Evolutionary conservation across 2,888 invertebrate species (phyloP), one percentile per base, ranked within the genome.

Genomic region (Apoda limacodes): DNA sequence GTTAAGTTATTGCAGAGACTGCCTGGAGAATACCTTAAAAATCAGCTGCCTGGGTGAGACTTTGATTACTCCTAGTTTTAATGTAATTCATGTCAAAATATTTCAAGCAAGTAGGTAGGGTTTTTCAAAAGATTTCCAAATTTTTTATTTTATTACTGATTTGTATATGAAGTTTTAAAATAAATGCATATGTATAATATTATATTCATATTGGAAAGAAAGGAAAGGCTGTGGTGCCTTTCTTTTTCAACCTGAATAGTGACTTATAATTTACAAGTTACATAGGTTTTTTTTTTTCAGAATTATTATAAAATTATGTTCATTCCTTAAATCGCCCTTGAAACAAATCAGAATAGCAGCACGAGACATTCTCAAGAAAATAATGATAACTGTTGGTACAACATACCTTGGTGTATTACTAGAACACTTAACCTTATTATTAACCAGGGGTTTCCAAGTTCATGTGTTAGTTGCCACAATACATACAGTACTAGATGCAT

Each of bases 391-490:
- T 0, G 82, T 99, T 5, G 98, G 98, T 0, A 87, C 94, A 0
- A 70, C 84, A 9, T 94, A 94, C 64, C 78, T 98, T 37, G 83
- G 86, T 5, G 80, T 88, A 48, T 68, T 98, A 12, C 64, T 98
- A 7, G 86, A 86, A 37, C 95, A 96, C 65, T 85, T 98, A 60
- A 87, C 88, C 19, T 75, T 89, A 3, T 69, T 93, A 11, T 76
- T 98, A 30, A 92, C 88, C 0, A 85, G 89, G 55, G 98, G 98
- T 7, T 98, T 92, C 60, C 96, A 97, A 82, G 88, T 94, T 2
- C 98, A 98, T 53, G 97, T 98, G 0, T 74, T 98, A 30, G 91
- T 92, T 3, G 95, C 88, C 37, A 95, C 97, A 0, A 84, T 95
- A 11, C 93, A 97, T 56, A 85, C 89, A 0, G 85, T 98, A 3